phyloP scores from a whole-genome alignment of 2,888 invertebrate species.

The Platycheirus albimanus region DNA sequence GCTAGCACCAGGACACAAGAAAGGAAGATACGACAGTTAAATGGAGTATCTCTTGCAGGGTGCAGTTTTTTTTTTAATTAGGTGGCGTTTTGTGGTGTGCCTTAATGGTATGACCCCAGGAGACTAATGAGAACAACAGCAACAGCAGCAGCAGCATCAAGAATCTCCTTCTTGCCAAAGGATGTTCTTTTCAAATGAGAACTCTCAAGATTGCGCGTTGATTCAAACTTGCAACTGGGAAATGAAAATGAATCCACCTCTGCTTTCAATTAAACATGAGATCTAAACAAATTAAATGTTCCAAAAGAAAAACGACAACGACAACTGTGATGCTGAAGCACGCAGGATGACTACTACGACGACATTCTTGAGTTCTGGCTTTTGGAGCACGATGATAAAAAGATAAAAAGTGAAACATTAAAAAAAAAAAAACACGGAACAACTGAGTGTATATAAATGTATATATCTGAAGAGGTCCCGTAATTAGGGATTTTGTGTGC shows the following conservation, averaged over 20 bases:
- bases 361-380: not conserved
- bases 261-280: slow-evolving; percentile 50
- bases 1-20: slow-evolving; percentile 9
- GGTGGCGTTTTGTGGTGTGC: slow-evolving; percentile 62
- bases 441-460: too few relatives aligned
- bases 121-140: slow-evolving; percentile 6
- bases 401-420: slow-evolving; percentile 11
- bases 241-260: slow-evolving; percentile 48
- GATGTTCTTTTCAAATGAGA: slow-evolving; percentile 53
- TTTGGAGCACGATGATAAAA: not conserved
- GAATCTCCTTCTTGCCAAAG: not conserved
- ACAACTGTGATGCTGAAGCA: slow-evolving; percentile 10
- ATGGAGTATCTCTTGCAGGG: not conserved
- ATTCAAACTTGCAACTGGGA: slow-evolving; percentile 55
- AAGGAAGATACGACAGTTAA: not conserved
- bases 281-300: slow-evolving; percentile 68
- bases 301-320: slow-evolving; percentile 35
- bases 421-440: slow-evolving; percentile 47
- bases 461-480: slow-evolving; percentile 52
- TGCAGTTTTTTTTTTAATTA: slow-evolving; percentile 42
- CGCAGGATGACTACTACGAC: not conserved
- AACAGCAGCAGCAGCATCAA: too few relatives aligned
- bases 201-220: slow-evolving; percentile 68
- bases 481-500: slow-evolving; percentile 69
- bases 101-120: slow-evolving; percentile 48